A percentile compares a stretch with the other conserved stretches of the same genome.
Evolutionary conservation across 2,888 invertebrate genomes (phyloP).

Genomic region (Nysson spinosus): DNA sequence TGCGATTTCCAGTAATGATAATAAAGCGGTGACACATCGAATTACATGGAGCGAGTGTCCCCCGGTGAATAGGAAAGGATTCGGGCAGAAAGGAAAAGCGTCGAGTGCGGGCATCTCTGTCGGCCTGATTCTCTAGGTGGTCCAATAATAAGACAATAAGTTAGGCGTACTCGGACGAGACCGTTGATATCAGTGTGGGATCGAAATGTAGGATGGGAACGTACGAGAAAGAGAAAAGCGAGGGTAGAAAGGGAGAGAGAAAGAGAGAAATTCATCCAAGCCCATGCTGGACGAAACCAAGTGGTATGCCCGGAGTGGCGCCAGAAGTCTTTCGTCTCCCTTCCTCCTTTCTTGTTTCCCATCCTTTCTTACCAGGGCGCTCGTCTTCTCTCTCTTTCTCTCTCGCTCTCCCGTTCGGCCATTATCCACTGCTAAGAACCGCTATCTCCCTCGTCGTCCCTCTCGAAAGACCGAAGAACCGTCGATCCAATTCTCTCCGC

Average conservation of each 20-base stretch:
- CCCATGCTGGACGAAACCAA: constrained; percentile 53
- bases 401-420: constrained; percentile 31
- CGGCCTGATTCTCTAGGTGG: constrained; percentile 68
- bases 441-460: constrained; percentile 47
- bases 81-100: constrained; percentile 31
- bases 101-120: not conserved
- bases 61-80: not conserved
- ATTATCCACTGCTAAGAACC: constrained; percentile 36
- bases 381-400: constrained; percentile 2
- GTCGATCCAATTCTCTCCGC: constrained; percentile 61
- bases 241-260: constrained; percentile 4
- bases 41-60: too few species aligned
- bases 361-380: constrained; percentile 29
- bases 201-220: constrained; percentile 41
- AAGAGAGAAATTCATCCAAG: constrained; percentile 34
- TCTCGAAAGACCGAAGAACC: constrained; percentile 32
- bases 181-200: constrained; percentile 57
- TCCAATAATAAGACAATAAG: constrained; percentile 73
- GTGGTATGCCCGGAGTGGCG: constrained; percentile 64
- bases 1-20: too few species aligned
- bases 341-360: constrained; percentile 39
- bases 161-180: constrained; percentile 55
- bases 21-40: too few species aligned
- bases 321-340: constrained; percentile 58
- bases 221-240: constrained; percentile 8